Conservation (phyloP, 1,140 invertebrate species). For the Halictus rubicundus region DNA sequence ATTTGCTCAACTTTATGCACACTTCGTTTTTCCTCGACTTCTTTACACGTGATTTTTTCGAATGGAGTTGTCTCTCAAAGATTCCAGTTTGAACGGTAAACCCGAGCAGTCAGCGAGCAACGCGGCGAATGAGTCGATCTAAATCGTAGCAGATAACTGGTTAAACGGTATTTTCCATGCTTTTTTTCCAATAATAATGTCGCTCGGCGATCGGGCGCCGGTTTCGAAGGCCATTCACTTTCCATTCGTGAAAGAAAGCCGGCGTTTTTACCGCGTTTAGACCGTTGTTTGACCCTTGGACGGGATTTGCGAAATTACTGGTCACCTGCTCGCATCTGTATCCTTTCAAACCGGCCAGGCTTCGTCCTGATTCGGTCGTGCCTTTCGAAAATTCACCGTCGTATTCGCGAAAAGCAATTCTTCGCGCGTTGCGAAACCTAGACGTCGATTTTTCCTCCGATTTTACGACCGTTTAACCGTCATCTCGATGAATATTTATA, state of each 20-base stretch:
- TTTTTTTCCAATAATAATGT: neutral
- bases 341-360: neutral
- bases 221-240: constrained; percentile 61
- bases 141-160: neutral
- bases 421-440: neutral
- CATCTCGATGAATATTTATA: constrained; percentile 17
- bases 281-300: constrained; percentile 51
- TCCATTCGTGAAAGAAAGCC: constrained; percentile 63
- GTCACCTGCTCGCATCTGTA: neutral
- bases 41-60: no score
- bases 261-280: constrained; percentile 40
- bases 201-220: constrained; percentile 7
- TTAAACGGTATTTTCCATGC: neutral
- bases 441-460: neutral
- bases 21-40: no score
- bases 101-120: no score
- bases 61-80: no score
- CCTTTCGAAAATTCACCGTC: neutral
- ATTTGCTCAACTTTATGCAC: no score
- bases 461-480: neutral
- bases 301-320: constrained; percentile 15
- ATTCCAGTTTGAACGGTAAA: no score
- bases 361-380: neutral
- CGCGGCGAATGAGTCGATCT: neutral
- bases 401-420: neutral